phyloP scores from a whole-genome alignment of 1,140 invertebrate genomes.

The Drosophila tani region DNA sequence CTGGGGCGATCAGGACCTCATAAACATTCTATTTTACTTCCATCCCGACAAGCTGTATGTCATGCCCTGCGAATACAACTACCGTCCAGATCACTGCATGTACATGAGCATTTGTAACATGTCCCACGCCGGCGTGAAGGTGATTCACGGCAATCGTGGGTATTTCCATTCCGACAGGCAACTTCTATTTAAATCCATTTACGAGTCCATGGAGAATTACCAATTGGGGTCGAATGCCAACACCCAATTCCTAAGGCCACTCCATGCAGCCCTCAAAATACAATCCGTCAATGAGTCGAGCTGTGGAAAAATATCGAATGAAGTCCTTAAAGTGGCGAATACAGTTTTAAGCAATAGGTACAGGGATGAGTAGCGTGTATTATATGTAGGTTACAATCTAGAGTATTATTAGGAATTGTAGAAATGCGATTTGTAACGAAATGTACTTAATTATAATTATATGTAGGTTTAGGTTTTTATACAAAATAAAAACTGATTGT shows the following conservation, averaged over 20 bases:
- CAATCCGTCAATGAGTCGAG: conserved; percentile 85
- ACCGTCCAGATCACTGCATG: conserved; percentile 97
- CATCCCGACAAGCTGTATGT: conserved; percentile 94
- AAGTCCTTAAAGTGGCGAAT: conserved; percentile 72
- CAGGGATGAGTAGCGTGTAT: conserved; percentile 13
- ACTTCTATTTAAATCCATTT: conserved; percentile 93
- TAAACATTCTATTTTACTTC: conserved; percentile 97
- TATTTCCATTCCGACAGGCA: conserved; percentile 95
- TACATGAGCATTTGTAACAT: conserved; percentile 95
- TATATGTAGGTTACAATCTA: neutral
- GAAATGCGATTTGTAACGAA: conserved; percentile 2
- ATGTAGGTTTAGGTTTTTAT: conserved; percentile 20
- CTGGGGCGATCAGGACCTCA: conserved; percentile 99
- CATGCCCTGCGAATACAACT: conserved; percentile 95
- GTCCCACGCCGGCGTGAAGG: conserved; percentile 89
- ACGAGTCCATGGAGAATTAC: conserved; percentile 88
- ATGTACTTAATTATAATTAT: conserved; percentile 17
- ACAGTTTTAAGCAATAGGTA: conserved; percentile 40
- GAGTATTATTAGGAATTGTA: conserved; percentile 18
- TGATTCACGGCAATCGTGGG: conserved; percentile 95
- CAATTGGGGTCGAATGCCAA: conserved; percentile 85
- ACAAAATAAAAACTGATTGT: conserved; percentile 13
- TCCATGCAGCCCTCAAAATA: conserved; percentile 84
- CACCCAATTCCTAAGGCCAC: conserved; percentile 85
- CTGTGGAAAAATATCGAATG: conserved; percentile 86